Conservation (phyloP, 2,888 invertebrate species). For the Yponomeuta sedellus region DNA sequence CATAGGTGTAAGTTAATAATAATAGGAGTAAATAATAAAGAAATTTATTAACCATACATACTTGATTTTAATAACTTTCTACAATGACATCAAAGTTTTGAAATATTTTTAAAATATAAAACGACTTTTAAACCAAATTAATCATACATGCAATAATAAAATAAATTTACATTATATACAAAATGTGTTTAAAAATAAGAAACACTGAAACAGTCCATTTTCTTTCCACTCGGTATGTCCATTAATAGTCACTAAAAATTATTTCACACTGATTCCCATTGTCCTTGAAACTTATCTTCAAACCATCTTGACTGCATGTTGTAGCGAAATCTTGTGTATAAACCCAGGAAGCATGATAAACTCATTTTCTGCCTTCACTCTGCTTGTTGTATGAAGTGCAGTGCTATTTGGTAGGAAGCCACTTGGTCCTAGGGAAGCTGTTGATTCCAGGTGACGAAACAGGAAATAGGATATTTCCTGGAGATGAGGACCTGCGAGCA, state of each 20-base stretch:
- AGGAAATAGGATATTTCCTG: slow-evolving; percentile 1
- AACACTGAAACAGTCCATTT: background rate
- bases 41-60: background rate
- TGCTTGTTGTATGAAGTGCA: background rate
- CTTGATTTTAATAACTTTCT: background rate
- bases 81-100: background rate
- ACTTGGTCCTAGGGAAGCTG: slow-evolving; percentile 58
- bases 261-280: slow-evolving; percentile 1
- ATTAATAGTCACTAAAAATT: background rate
- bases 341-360: slow-evolving; percentile 3
- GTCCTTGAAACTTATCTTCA: slow-evolving; percentile 3
- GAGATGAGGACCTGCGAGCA: slow-evolving; percentile 38
- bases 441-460: slow-evolving; percentile 50
- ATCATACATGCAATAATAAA: slow-evolving; percentile 17
- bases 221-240: background rate
- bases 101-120: slow-evolving; percentile 1
- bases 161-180: slow-evolving; percentile 29
- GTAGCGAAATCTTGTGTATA: background rate
- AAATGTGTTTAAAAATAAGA: slow-evolving; percentile 16
- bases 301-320: slow-evolving; percentile 1
- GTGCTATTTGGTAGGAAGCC: slow-evolving; percentile 21
- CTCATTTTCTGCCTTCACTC: background rate
- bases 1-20: background rate
- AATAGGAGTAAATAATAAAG: background rate
- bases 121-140: background rate